These are phyloP conservation scores for Azemiops feae DNA, from an alignment of 2,113 vertebrate species.

Conservation along the genomic window DNA sequence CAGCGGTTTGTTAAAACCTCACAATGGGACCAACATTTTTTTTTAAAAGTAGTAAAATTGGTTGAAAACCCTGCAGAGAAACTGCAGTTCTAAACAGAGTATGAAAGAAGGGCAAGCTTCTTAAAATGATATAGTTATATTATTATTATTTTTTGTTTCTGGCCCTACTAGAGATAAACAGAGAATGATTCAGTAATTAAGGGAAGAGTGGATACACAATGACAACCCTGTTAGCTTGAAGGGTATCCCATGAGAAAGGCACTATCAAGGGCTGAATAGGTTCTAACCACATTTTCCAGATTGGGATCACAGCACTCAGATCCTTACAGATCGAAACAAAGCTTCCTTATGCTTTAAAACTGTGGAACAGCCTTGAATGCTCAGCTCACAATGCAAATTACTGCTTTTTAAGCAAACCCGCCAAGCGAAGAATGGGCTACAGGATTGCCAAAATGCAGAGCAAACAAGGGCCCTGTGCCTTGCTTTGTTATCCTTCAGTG, in stretches of 20 bases:
- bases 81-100: not conserved
- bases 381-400: not conserved
- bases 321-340: conserved; percentile 13
- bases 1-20: not conserved
- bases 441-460: not conserved
- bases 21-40: not conserved
- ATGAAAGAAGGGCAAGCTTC: not conserved
- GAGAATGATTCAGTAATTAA: not conserved
- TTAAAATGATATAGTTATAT: not conserved
- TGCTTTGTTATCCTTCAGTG: not conserved
- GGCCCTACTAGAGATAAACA: not conserved
- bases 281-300: conserved; percentile 24
- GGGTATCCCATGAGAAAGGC: conserved; percentile 8
- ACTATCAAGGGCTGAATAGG: not conserved
- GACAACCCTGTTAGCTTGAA: not conserved
- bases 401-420: not conserved
- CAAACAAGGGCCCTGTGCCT: not conserved
- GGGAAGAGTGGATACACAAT: not conserved
- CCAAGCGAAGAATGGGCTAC: not conserved
- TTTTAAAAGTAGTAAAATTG: not conserved
- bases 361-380: not conserved
- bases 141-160: not conserved
- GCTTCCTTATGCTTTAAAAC: conserved; percentile 11
- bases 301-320: conserved; percentile 2
- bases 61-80: not conserved